These are phyloP conservation scores for Drosophila anomalipes DNA, from an alignment of 2,888 invertebrate genomes.

Conservation along the genomic window DNA sequence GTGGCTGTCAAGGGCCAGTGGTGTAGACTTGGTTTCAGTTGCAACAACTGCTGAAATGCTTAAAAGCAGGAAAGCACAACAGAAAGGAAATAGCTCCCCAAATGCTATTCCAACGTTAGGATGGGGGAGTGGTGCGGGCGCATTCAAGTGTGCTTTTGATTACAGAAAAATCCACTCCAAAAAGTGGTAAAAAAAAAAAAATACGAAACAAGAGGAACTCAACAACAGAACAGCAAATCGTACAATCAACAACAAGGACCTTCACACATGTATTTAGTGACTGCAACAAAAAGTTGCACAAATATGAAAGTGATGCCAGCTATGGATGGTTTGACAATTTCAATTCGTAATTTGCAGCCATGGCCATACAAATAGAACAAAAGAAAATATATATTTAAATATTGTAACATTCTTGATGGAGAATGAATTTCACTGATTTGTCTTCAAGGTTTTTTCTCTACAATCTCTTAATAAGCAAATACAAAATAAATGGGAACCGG, in stretches of 20 bases:
- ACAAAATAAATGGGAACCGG: background rate
- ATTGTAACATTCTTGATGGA: background rate
- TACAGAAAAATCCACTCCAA: constrained; percentile 77
- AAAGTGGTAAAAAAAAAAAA: constrained; percentile 55
- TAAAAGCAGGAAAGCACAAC: constrained; percentile 64
- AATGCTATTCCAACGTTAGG: background rate
- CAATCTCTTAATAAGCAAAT: background rate
- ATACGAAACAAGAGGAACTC: constrained; percentile 29
- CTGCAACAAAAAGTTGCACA: constrained; percentile 61
- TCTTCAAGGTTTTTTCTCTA: background rate
- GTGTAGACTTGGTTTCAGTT: constrained; percentile 31
- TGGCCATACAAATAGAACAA: background rate
- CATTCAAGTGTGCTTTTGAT: constrained; percentile 72
- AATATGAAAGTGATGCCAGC: constrained; percentile 69
- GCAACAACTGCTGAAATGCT: constrained; percentile 76
- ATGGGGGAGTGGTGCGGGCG: constrained; percentile 7
- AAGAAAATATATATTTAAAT: background rate
- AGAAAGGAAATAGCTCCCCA: constrained; percentile 22
- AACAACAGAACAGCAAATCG: constrained; percentile 47
- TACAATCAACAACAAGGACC: constrained; percentile 38
- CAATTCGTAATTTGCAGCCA: background rate
- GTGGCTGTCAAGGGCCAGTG: constrained; percentile 3
- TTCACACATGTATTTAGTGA: constrained; percentile 2
- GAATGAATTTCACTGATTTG: background rate
- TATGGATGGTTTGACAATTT: constrained; percentile 15